These are phyloP conservation scores for Drosophila parthenogenetica DNA, from an alignment of 2,888 invertebrate species.

Conservation along the genomic window DNA sequence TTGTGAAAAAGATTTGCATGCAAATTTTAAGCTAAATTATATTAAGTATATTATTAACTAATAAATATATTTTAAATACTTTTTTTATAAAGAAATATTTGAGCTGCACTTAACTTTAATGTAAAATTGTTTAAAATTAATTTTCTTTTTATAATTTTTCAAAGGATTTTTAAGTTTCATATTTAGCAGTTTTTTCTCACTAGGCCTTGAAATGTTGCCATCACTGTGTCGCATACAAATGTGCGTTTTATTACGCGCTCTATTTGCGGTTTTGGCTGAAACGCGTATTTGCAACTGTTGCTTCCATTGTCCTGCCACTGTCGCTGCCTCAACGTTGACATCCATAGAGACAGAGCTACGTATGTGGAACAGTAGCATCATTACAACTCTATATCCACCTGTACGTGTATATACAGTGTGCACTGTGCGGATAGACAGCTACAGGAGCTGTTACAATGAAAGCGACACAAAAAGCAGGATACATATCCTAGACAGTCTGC, in stretches of 20 bases:
- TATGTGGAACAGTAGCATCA: conserved; percentile 32
- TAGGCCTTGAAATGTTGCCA: too few relatives aligned
- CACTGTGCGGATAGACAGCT: not conserved
- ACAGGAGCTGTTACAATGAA: conserved; percentile 20
- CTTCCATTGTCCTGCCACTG: conserved; percentile 67
- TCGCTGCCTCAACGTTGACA: conserved; percentile 43
- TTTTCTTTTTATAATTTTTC: too few relatives aligned
- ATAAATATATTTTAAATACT: too few relatives aligned
- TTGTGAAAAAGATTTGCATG: too few relatives aligned
- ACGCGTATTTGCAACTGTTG: conserved; percentile 66
- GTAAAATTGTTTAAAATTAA: too few relatives aligned
- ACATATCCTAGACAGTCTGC: conserved; percentile 26
- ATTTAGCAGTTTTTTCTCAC: too few relatives aligned
- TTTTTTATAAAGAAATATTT: too few relatives aligned
- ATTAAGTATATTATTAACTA: too few relatives aligned
- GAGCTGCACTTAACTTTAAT: too few relatives aligned
- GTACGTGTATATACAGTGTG: not conserved
- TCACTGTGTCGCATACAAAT: not conserved
- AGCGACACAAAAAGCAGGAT: conserved; percentile 55
- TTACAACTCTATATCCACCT: conserved; percentile 36
- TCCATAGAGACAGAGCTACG: conserved; percentile 6
- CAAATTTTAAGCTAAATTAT: too few relatives aligned
- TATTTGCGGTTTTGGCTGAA: conserved; percentile 35
- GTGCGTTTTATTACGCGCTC: conserved; percentile 26
- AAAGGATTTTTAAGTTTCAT: too few relatives aligned